Evolutionary conservation across 2,888 invertebrate species (phyloP).

Genomic region (Dicyrtomina minuta): DNA sequence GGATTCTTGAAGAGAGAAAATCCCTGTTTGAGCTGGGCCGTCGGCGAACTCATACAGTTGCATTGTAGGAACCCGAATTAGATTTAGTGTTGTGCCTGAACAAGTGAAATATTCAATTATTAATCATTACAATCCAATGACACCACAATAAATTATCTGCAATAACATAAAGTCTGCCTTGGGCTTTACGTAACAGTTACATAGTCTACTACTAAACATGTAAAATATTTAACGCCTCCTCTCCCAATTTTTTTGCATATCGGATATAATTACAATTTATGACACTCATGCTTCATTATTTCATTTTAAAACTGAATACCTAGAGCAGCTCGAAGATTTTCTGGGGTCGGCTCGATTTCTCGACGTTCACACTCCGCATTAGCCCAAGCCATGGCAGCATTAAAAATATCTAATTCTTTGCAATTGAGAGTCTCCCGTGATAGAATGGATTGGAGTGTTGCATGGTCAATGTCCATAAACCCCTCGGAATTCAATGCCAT

Average conservation of each 20-base stretch:
- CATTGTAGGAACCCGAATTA: constrained; percentile 93
- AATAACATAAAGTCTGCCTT: neutral
- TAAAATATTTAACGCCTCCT: too few relatives aligned
- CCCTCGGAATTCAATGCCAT: constrained; percentile 94
- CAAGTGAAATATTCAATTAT: neutral
- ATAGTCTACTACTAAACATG: too few relatives aligned
- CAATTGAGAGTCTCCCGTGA: constrained; percentile 92
- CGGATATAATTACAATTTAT: too few relatives aligned
- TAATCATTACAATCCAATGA: neutral
- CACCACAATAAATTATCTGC: neutral
- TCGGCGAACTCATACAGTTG: constrained; percentile 90
- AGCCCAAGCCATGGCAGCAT: constrained; percentile 91
- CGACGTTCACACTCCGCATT: constrained; percentile 82
- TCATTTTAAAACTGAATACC: too few relatives aligned
- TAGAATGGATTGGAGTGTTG: constrained; percentile 87
- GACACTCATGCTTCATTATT: too few relatives aligned
- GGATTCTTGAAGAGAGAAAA: constrained; percentile 87
- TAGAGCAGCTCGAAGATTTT: constrained; percentile 74
- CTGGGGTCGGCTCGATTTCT: constrained; percentile 76
- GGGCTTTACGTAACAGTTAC: too few relatives aligned
- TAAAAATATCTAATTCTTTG: constrained; percentile 86
- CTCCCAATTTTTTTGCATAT: neutral
- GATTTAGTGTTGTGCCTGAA: constrained; percentile 69
- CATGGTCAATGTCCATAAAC: constrained; percentile 92
- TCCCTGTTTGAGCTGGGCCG: constrained; percentile 88